Evolutionary conservation across 2,888 invertebrate species (phyloP).

Genomic region (Caenorhabditis sp.): DNA sequence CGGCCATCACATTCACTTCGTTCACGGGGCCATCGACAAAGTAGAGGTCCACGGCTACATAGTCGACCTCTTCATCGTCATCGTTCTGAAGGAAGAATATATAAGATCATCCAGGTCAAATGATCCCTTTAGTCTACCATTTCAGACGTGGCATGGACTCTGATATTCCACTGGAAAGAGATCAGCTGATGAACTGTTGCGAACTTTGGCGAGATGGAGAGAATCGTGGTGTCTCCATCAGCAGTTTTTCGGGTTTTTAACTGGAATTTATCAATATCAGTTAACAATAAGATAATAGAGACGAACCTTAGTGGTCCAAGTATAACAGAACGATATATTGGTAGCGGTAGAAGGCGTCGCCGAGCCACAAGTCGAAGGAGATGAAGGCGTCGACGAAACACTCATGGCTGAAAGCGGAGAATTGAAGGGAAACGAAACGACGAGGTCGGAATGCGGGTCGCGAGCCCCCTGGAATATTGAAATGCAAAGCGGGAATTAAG

Average conservation of each 20-base stretch:
- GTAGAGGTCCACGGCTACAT: slow-evolving; percentile 81
- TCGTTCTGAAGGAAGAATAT: slow-evolving; percentile 42
- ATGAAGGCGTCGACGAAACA: slow-evolving; percentile 52
- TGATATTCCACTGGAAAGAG: slow-evolving; percentile 81
- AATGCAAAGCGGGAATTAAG: slow-evolving; percentile 55
- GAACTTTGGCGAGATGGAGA: slow-evolving; percentile 81
- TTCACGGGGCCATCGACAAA: slow-evolving; percentile 80
- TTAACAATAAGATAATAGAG: neutral
- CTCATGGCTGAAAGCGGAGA: slow-evolving; percentile 28
- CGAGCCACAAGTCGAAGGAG: slow-evolving; percentile 41
- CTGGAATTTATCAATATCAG: slow-evolving; percentile 23
- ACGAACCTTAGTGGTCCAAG: slow-evolving; percentile 65
- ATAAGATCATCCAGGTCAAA: too few species aligned
- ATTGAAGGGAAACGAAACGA: neutral
- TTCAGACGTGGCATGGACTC: slow-evolving; percentile 77
- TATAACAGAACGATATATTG: slow-evolving; percentile 64
- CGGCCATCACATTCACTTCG: slow-evolving; percentile 69
- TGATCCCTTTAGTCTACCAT: too few species aligned
- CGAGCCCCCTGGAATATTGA: slow-evolving; percentile 42
- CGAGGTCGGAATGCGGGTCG: slow-evolving; percentile 3
- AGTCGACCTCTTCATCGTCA: slow-evolving; percentile 72
- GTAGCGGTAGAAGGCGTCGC: slow-evolving; percentile 42
- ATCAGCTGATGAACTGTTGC: slow-evolving; percentile 81
- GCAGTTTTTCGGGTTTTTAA: slow-evolving; percentile 66
- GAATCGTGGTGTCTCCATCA: slow-evolving; percentile 71